Conservation (phyloP, 2,797 vertebrate species). For the Amazonetta brasiliensis region DNA sequence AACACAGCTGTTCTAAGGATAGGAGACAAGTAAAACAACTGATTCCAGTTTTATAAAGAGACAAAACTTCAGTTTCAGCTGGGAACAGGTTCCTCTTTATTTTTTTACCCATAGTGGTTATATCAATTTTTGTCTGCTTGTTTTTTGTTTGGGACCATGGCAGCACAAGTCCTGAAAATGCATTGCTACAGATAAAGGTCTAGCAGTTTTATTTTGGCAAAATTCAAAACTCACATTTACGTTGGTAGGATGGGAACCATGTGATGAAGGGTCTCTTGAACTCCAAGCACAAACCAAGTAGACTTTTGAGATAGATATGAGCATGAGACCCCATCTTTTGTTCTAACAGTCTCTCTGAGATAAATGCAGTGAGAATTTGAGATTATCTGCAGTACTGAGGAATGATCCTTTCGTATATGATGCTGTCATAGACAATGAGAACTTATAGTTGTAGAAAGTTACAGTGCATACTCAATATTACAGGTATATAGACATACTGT, state of each 20-base stretch:
- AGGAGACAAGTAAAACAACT: not conserved
- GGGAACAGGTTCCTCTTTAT: not conserved
- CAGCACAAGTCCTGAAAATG: not conserved
- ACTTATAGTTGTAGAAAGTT: not conserved
- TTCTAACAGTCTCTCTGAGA: not conserved
- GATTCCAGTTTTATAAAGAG: not conserved
- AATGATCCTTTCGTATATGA: not conserved
- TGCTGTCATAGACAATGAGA: not conserved
- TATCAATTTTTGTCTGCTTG: too few relatives aligned
- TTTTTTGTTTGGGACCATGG: not conserved
- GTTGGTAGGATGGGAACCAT: not conserved
- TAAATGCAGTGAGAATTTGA: not conserved
- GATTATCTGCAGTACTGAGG: not conserved
- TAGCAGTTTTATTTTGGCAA: not conserved
- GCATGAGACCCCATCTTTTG: not conserved
- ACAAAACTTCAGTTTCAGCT: not conserved
- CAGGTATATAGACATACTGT: accelerated
- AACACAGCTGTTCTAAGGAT: not conserved
- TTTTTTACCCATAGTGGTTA: not conserved
- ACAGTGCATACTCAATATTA: not conserved
- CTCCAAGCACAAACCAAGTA: not conserved
- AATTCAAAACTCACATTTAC: not conserved
- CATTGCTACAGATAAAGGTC: not conserved
- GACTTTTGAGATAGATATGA: not conserved
- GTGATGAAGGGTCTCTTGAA: not conserved